phyloP scores from a whole-genome alignment of 1,140 invertebrate genomes.

The Wasmannia auropunctata region DNA sequence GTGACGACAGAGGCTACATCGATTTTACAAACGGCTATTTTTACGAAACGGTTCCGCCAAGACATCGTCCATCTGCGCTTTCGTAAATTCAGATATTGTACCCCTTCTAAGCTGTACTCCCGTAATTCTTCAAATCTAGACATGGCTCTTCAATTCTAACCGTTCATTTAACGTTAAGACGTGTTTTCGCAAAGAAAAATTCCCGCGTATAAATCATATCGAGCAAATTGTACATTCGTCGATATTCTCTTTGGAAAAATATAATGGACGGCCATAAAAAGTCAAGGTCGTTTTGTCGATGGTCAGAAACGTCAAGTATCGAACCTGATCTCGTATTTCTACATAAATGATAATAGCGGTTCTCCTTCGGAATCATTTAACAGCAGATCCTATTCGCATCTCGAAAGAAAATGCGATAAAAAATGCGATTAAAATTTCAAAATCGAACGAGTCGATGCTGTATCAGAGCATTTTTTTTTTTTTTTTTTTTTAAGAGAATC shows the following conservation, averaged over 20 bases:
- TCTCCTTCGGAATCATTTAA: neutral
- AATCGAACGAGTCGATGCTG: neutral
- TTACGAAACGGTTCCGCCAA: neutral
- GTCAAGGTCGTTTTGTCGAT: neutral
- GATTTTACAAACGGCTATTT: constrained; percentile 25
- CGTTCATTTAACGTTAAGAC: neutral
- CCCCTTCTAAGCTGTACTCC: neutral
- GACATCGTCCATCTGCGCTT: neutral
- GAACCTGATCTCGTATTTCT: neutral
- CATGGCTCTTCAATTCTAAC: neutral
- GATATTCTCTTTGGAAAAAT: neutral
- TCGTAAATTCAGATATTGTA: neutral
- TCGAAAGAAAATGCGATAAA: neutral
- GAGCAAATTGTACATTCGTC: neutral
- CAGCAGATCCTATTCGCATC: neutral
- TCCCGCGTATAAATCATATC: neutral
- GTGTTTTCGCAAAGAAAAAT: neutral
- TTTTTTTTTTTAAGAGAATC: neutral
- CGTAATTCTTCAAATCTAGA: neutral
- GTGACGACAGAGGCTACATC: constrained; percentile 37
- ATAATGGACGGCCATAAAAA: neutral
- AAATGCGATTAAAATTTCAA: neutral
- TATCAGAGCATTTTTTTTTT: too few relatives aligned
- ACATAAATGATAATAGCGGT: neutral
- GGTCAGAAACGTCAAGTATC: neutral